A percentile compares a stretch with the other conserved stretches of the same genome.
phyloP scores from a whole-genome alignment of 2,797 vertebrate genomes.

The Percopsis omiscomaycus region DNA sequence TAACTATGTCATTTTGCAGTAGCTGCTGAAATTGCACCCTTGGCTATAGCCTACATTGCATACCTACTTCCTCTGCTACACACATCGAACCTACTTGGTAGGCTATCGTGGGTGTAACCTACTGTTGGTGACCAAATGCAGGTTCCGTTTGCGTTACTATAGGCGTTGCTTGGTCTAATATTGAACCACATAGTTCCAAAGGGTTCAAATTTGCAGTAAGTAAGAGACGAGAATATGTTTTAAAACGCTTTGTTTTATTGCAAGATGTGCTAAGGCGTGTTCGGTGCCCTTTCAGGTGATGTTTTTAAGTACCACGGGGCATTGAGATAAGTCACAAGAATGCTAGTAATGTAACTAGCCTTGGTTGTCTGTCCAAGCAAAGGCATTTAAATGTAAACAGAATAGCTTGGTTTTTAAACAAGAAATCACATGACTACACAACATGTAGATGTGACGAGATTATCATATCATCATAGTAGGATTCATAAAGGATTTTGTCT shows the following conservation, averaged over 20 bases:
- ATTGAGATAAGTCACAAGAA: constrained; percentile 61
- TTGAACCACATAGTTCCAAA: neutral
- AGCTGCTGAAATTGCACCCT: too few relatives aligned
- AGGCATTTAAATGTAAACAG: neutral
- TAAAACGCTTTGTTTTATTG: neutral
- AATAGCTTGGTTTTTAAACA: too few relatives aligned
- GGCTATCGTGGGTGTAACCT: constrained; percentile 41
- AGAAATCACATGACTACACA: too few relatives aligned
- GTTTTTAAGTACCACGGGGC: constrained; percentile 56
- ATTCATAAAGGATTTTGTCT: too few relatives aligned
- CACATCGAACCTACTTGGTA: neutral
- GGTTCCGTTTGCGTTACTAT: constrained; percentile 3
- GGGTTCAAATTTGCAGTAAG: neutral
- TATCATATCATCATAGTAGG: too few relatives aligned
- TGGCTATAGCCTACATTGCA: neutral
- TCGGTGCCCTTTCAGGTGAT: constrained; percentile 54
- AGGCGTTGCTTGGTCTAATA: constrained; percentile 8
- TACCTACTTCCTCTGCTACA: too few relatives aligned
- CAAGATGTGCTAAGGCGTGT: constrained; percentile 50
- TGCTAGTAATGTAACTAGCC: constrained; percentile 58
- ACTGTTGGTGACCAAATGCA: constrained; percentile 29
- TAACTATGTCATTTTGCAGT: too few relatives aligned
- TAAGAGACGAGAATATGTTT: neutral
- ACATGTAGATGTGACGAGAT: too few relatives aligned
- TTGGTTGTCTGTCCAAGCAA: constrained; percentile 32